These are phyloP conservation scores for Heliconius himera DNA, from an alignment of 1,140 invertebrate genomes.

Conservation along the genomic window DNA sequence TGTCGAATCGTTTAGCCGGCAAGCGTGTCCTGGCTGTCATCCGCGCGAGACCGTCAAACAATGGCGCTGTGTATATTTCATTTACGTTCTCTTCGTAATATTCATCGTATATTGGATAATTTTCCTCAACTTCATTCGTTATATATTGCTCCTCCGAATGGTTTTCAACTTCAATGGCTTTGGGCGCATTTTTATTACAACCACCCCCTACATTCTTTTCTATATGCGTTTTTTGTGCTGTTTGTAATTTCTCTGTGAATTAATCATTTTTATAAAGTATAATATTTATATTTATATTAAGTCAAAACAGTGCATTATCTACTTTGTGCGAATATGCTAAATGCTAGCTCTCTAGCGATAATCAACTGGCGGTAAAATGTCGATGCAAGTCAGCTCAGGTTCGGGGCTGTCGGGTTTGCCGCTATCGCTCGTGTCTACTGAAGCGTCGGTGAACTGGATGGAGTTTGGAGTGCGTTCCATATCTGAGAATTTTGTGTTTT, in stretches of 20 bases:
- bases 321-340: slow-evolving; percentile 47
- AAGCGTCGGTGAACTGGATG: slow-evolving; percentile 61
- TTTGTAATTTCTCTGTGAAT: slow-evolving; percentile 67
- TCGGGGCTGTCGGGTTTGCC: slow-evolving; percentile 74
- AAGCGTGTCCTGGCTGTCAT: slow-evolving; percentile 63
- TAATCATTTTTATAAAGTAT: slow-evolving; percentile 47
- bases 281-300: slow-evolving; percentile 31
- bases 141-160: slow-evolving; percentile 55
- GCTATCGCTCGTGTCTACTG: slow-evolving; percentile 74
- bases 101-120: slow-evolving; percentile 68
- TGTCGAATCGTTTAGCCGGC: slow-evolving; percentile 73
- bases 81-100: slow-evolving; percentile 59
- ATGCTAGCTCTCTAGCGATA: slow-evolving; percentile 66
- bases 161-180: slow-evolving; percentile 44
- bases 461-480: slow-evolving; percentile 51
- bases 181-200: slow-evolving; percentile 48
- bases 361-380: slow-evolving; percentile 69
- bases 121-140: slow-evolving; percentile 64
- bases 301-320: slow-evolving; percentile 29
- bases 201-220: slow-evolving; percentile 48
- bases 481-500: slow-evolving; percentile 13
- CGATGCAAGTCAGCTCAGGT: slow-evolving; percentile 64
- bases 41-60: slow-evolving; percentile 67
- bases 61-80: slow-evolving; percentile 61
- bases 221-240: slow-evolving; percentile 37